Percentiles rank a stretch among this genome's conserved stretches.
phyloP scores from a whole-genome alignment of 53 echinoderm and acorn worm genomes.

The Echinarachnius parma region DNA sequence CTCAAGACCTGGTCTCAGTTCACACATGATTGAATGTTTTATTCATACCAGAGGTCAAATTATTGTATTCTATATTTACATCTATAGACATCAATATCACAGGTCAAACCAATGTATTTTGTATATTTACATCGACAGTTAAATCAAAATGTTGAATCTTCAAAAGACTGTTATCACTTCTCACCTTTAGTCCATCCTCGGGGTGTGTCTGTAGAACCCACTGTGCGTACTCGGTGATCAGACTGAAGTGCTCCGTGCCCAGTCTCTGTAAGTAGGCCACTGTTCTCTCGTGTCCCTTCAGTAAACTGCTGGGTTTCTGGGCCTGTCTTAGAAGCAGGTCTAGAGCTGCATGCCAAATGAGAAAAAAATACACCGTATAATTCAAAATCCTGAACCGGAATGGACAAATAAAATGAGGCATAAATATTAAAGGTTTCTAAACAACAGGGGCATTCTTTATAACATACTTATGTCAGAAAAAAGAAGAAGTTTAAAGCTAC shows the following conservation, averaged over 20 bases:
- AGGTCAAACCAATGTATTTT: neutral
- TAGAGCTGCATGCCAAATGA: too few relatives aligned
- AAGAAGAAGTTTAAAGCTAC: neutral
- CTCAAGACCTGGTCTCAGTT: too few relatives aligned
- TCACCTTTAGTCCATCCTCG: slow-evolving; percentile 96
- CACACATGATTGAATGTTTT: too few relatives aligned
- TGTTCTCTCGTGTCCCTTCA: slow-evolving; percentile 93
- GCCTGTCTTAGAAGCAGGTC: slow-evolving; percentile 88
- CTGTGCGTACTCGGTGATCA: slow-evolving; percentile 82
- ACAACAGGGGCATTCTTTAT: neutral
- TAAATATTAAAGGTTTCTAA: neutral
- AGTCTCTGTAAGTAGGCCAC: slow-evolving; percentile 84
- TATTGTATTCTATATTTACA: neutral
- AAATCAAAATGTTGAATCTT: too few relatives aligned
- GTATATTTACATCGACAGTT: too few relatives aligned
- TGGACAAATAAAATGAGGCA: too few relatives aligned
- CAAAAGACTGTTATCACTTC: neutral
- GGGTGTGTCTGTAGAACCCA: slow-evolving; percentile 93
- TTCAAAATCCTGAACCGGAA: too few relatives aligned
- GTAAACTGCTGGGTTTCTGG: slow-evolving; percentile 80
- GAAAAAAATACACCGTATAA: too few relatives aligned
- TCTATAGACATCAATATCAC: neutral
- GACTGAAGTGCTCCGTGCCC: slow-evolving; percentile 66
- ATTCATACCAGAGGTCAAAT: too few relatives aligned
- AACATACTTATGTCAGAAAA: too few relatives aligned